Percentiles rank a stretch among this genome's conserved stretches.
Conservation (phyloP, 2,113 vertebrate species). For the Etheostoma cragini region DNA sequence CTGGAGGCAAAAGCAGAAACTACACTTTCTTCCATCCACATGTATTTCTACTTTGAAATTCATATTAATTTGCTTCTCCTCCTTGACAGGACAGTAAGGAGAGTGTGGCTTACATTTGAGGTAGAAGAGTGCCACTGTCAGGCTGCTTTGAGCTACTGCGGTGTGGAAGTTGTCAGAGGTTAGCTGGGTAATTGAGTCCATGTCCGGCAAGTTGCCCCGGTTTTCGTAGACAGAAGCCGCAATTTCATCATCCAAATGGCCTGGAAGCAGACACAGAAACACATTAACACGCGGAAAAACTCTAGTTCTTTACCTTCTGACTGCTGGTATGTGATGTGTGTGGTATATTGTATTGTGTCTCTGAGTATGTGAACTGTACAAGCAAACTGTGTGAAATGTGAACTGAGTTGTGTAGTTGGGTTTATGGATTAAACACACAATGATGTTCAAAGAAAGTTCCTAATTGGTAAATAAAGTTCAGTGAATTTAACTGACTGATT, state of each 20-base stretch:
- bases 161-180: conserved; percentile 87
- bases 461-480: too few species aligned
- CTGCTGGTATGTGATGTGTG: too few species aligned
- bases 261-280: conserved; percentile 71
- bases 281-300: background rate
- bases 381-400: too few species aligned
- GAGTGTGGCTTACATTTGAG: conserved; percentile 87
- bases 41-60: background rate
- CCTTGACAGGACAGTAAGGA: too few species aligned
- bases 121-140: conserved; percentile 90
- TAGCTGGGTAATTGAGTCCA: conserved; percentile 83
- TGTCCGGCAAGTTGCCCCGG: conserved; percentile 79
- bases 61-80: background rate
- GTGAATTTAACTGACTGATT: rapidly evolving
- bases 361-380: too few species aligned
- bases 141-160: conserved; percentile 70
- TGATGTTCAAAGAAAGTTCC: too few species aligned
- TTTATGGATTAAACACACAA: too few species aligned
- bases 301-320: too few species aligned
- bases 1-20: conserved; percentile 78
- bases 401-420: too few species aligned
- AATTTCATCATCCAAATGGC: conserved; percentile 91
- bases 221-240: conserved; percentile 87
- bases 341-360: too few species aligned
- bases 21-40: background rate